Percentiles rank a stretch among this genome's conserved stretches.
Conservation (phyloP, 1,140 invertebrate species). For the Catajapyx aquilonaris region DNA sequence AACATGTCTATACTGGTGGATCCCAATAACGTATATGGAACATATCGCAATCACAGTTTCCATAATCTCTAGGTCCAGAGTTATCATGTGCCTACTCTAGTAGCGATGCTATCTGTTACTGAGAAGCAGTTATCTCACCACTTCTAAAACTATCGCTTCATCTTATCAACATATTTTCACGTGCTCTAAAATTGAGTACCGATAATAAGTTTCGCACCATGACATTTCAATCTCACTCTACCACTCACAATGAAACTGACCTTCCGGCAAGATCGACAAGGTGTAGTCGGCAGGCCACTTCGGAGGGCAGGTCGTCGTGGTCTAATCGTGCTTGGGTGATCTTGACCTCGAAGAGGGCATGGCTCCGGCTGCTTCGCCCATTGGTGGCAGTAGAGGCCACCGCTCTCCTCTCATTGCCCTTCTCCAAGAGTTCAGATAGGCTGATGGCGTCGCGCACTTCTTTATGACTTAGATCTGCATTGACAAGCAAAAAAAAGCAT, state of each 20-base stretch:
- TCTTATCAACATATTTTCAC: no score
- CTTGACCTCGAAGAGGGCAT: slow-evolving; percentile 34
- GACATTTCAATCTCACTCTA: neutral
- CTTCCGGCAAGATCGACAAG: slow-evolving; percentile 45
- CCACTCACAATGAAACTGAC: slow-evolving; percentile 13
- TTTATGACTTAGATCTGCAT: slow-evolving; percentile 30
- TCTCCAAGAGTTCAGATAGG: slow-evolving; percentile 24
- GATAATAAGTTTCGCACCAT: slow-evolving; percentile 1
- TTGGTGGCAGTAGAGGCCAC: slow-evolving; percentile 29
- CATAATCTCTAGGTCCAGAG: no score
- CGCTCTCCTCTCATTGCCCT: slow-evolving; percentile 24
- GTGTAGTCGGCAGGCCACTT: slow-evolving; percentile 32
- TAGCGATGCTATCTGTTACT: no score
- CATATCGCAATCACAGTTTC: no score
- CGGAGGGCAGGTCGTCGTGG: no score
- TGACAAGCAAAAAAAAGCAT: neutral
- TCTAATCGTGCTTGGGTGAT: slow-evolving; percentile 16
- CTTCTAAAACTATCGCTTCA: no score
- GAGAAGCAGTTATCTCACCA: no score
- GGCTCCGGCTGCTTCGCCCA: slow-evolving; percentile 34
- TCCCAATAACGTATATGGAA: no score
- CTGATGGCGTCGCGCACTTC: slow-evolving; percentile 21
- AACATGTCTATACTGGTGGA: no score
- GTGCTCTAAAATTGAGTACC: neutral
- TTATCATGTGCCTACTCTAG: no score